These are phyloP conservation scores for Ictidomys tridecemlineatus DNA, from an alignment of 2,113 vertebrate genomes.

Conservation along the genomic window DNA sequence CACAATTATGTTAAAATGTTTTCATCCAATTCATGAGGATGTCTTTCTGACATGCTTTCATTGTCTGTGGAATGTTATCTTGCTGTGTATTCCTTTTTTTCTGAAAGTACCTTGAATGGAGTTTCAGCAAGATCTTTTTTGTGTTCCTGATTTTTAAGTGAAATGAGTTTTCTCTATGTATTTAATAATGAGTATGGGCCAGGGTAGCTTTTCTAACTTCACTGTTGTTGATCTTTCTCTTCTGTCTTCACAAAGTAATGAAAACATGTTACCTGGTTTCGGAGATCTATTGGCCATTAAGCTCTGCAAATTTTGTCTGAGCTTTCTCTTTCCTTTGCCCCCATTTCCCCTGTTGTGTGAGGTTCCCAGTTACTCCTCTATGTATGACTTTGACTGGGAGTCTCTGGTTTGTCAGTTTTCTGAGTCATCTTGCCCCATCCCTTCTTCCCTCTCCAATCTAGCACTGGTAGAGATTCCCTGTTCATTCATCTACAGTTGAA, in stretches of 20 bases:
- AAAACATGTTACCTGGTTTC: neutral
- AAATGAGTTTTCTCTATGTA: neutral
- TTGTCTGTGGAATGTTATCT: neutral
- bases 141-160: neutral
- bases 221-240: neutral
- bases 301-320: neutral
- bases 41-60: neutral
- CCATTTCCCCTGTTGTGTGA: neutral
- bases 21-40: neutral
- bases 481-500: neutral
- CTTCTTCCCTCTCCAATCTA: neutral
- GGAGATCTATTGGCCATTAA: neutral
- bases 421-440: neutral
- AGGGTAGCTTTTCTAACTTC: neutral
- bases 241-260: conserved; percentile 20
- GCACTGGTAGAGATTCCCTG: neutral
- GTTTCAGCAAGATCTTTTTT: neutral
- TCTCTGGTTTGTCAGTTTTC: neutral
- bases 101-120: neutral
- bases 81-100: neutral
- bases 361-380: neutral
- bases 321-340: neutral
- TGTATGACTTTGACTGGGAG: neutral
- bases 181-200: neutral
- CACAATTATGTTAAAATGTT: neutral